Evolutionary conservation across 35 echinoderm and acorn worm species (phyloP).

Genomic region (Apostichopus californicus): DNA sequence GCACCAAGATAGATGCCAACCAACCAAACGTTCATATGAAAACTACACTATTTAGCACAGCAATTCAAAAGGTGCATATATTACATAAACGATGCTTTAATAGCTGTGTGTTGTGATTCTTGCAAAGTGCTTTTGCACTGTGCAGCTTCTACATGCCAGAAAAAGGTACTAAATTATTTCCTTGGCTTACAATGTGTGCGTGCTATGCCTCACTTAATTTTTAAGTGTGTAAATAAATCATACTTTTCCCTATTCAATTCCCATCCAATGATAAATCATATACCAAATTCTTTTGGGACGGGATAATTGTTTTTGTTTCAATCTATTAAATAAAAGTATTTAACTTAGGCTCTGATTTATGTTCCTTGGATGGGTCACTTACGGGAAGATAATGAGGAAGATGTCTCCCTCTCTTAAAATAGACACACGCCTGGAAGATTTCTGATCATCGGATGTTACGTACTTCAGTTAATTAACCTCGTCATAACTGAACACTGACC

Average conservation of each 20-base stretch:
- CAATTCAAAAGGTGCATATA: too few species aligned
- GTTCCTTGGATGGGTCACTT: conserved; percentile 11
- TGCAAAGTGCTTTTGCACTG: background rate
- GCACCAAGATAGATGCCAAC: too few species aligned
- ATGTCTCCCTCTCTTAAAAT: background rate
- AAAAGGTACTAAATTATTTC: conserved; percentile 7
- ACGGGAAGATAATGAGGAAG: background rate
- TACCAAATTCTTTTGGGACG: background rate
- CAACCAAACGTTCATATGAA: too few species aligned
- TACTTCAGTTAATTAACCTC: background rate
- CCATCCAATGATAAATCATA: background rate
- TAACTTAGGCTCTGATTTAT: conserved; percentile 1
- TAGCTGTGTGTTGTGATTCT: background rate
- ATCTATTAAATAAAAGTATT: conserved; percentile 18
- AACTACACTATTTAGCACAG: too few species aligned
- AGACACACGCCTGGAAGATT: background rate
- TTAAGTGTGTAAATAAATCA: conserved; percentile 11
- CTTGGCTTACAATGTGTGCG: background rate
- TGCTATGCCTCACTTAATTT: conserved; percentile 1
- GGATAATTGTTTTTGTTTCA: background rate
- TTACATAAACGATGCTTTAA: too few species aligned
- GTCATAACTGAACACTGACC: background rate
- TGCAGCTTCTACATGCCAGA: background rate
- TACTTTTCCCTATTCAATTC: background rate
- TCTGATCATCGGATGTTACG: background rate